These are phyloP conservation scores for Unio delphinus DNA, from an alignment of 2,888 invertebrate species.

Conservation along the genomic window DNA sequence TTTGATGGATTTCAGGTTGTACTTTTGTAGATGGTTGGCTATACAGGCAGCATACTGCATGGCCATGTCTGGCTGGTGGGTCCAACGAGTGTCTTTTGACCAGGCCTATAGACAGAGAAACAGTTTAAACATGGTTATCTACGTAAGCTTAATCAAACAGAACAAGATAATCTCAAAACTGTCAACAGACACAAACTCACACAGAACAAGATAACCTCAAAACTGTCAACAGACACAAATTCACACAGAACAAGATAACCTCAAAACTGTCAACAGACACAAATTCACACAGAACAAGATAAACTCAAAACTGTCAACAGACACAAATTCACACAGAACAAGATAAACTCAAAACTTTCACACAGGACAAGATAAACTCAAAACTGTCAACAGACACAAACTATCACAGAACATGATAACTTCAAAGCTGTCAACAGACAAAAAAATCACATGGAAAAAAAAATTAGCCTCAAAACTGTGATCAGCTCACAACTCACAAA, in stretches of 20 bases:
- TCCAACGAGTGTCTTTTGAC: conserved; percentile 72
- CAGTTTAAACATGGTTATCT: too few species aligned
- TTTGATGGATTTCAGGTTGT: conserved; percentile 77
- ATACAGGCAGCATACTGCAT: conserved; percentile 88
- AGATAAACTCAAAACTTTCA: too few species aligned
- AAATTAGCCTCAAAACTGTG: too few species aligned
- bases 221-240: too few species aligned
- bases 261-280: not conserved
- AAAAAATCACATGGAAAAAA: too few species aligned
- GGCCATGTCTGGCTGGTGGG: conserved; percentile 89
- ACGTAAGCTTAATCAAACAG: not conserved
- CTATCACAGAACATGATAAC: too few species aligned
- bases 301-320: not conserved
- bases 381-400: not conserved
- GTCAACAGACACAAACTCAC: not conserved
- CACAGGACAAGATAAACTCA: not conserved
- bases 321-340: not conserved
- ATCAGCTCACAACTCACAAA: too few species aligned
- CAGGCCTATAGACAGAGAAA: conserved; percentile 25
- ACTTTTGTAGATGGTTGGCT: conserved; percentile 72
- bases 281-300: not conserved
- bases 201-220: not conserved
- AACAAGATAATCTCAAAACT: not conserved
- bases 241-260: not conserved
- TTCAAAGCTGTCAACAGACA: too few species aligned